Evolutionary conservation across 2,888 invertebrate genomes (phyloP), one percentile per base, ranked within the genome.

Genomic region (Drosophila anomalata): DNA sequence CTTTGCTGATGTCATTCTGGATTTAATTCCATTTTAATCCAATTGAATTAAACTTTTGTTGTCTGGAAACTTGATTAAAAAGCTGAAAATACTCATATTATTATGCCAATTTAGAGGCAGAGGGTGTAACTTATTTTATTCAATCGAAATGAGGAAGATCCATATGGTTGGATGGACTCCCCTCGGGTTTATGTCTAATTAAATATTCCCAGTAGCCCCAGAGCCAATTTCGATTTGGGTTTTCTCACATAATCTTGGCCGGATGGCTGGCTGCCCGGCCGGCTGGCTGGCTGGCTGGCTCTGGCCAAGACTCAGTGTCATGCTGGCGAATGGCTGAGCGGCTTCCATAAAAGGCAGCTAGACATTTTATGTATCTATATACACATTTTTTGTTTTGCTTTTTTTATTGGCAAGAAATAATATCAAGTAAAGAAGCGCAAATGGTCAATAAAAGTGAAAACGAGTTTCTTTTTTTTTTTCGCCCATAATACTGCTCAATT

Each of bases 361-460:
- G 58, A 72, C 79, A 73, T 76, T 81, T 69, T 66, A 63, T 63
- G 53, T 66, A 8, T 11, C 29, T 29, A 11, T 20, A 17, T 41
- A 24, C n/a, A 31, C 24, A 33, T 14, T 17, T 39, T 39, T 39
- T 39, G 36, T 4, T 24, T 22, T 24, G 22, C 14, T 47, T 42
- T 67, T 33, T 51, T 56, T 74, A 62, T 76, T 36, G 9, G 29
- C 74, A 62, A 81, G 75, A 81, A 54, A 76, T 65, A 65, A 52
- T 56, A 62, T 50, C 41, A 78, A 76, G 73, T 76, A 67, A 78
- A 85, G 86, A 82, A 73, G 76, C 80, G 71, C 73, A 75, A 86
- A 89, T 78, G 77, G 80, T 66, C 76, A 79, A 86, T 78, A 87
- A 89, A 83, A 89, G 87, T 79, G 89, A 87, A 89, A 88, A 89